Base-by-base conservation (phyloP, 2,888 invertebrate species). In the Phaonia tiefii region DNA sequence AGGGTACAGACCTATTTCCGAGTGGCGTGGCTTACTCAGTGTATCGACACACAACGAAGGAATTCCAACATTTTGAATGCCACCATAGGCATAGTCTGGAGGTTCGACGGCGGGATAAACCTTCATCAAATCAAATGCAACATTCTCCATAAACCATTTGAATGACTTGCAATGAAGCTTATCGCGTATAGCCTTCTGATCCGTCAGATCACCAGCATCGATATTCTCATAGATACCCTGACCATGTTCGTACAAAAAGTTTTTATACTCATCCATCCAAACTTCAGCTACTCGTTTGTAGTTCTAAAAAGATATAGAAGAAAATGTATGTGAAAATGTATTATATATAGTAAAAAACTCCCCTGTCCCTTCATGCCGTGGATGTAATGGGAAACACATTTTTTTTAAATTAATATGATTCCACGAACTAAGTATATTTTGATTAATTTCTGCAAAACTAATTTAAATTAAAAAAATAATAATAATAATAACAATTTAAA, bases 191-290 rank as follows among this genome's bases (percentile, higher is more conserved):
- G 93, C 95, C 83, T 93, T 93, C 91, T 98, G 98, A 81, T 93
- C 92, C 0, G 94, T 92, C 63, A 99, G 89, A 91, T 99, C 96
- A 0, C 99, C 98, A 0, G 96, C 92, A 89, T 96, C 94, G 11
- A 97, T 92, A 0, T 89, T 87, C 20, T 93, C 92, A 87, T 97
- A 96, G 87, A 96, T 94, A 3, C 89, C 89, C 0, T 98, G 96
- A 8, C 95, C 92, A 3, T 97, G 93, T 82, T 92, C 91, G 91
- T 98, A 99, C 83, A 99, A 89, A 89, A 94, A 95, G 85, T 97
- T 93, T 3, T 97, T 97, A 89, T 98, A 99, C 87, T 99, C 99
- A 89, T 99, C 99, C 99, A 99, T 99, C 99, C 99, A 99, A 2
- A 99, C 98, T 87, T 97, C 97, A 0, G 98, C 98, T 0, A 98